Base-by-base conservation (phyloP, 2,797 vertebrate genomes). In the Myripristis murdjan region DNA sequence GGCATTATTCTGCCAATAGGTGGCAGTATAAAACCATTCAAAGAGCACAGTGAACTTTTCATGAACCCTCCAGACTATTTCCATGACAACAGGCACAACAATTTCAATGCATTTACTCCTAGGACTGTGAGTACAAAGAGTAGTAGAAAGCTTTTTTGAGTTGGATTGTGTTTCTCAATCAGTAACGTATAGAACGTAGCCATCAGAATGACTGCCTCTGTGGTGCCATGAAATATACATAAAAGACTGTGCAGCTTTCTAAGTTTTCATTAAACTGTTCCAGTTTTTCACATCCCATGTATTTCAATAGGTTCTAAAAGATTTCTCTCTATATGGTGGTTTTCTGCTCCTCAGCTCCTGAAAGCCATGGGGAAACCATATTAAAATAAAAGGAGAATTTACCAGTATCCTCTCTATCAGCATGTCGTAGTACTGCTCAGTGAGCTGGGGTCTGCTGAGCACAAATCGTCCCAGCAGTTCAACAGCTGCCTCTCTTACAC, bases 401-500 rank as follows among this genome's bases (percentile, higher is more conserved):
- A 98, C 98, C 96, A 98, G 91, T 94, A 99, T 99, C 90, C 98
- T 95, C 91, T 98, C 97, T 63, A 99, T 97, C 75, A 99, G 95
- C 98, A 99, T 99, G 80, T 99, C 98, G 35, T 99, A 99, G 96
- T 99, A 99, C 95, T 99, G 97, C 90, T 98, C 98, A 37, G 97
- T 98, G 88, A 99, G 97, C 86, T 99, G 97, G 71, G 98, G 98
- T 83, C 97, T 95, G 89, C 97, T 98, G 56, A 99, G 95, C 69
- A 99, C 98, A 84, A 99, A 99, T 70, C 92, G 96, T 49, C 98
- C 97, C 54, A 99, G 90, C 58, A 99, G 93, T 88, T 99, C 98
- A 41, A 99, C 98, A 22, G 98, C 98, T 64, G 98, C 98, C 91
- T 99, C 98, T 77, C 98, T 90, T 82, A 99, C 97, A 83, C 97